Conservation (phyloP, 2,797 vertebrate species). For the Malacoraja senta region DNA sequence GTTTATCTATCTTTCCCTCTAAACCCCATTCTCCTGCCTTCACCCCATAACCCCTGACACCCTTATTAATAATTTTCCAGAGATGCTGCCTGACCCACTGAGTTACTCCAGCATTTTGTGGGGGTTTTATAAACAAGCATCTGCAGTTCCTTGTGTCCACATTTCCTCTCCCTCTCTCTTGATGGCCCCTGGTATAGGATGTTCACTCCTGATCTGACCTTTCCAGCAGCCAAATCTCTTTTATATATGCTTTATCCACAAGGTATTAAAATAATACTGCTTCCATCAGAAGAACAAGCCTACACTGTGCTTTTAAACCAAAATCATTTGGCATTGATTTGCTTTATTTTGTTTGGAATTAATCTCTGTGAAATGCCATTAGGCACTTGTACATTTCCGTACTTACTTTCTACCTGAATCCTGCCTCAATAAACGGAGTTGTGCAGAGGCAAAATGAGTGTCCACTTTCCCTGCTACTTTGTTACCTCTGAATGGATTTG, state of each 20-base stretch:
- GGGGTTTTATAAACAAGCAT: no score
- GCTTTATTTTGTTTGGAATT: slow-evolving; percentile 23
- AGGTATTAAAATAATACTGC: slow-evolving; percentile 28
- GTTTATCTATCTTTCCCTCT: no score
- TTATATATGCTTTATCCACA: background rate
- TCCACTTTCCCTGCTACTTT: background rate
- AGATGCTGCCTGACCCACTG: no score
- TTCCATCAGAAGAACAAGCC: slow-evolving; percentile 27
- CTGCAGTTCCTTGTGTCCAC: no score
- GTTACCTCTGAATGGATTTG: background rate
- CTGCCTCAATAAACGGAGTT: background rate
- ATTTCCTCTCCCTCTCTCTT: no score
- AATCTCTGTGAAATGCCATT: slow-evolving; percentile 29
- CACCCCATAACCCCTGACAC: no score
- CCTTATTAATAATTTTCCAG: no score
- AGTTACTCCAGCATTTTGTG: no score
- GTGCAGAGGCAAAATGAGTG: background rate
- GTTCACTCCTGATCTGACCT: background rate
- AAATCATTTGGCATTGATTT: slow-evolving; percentile 26
- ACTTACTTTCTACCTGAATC: background rate
- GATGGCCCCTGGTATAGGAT: background rate
- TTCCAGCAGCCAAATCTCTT: background rate
- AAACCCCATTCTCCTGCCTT: no score
- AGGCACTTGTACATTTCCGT: slow-evolving; percentile 12
- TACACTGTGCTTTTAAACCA: slow-evolving; percentile 24